Evolutionary conservation across 2,113 vertebrate species (phyloP).

Genomic region (Elgaria multicarinata): DNA sequence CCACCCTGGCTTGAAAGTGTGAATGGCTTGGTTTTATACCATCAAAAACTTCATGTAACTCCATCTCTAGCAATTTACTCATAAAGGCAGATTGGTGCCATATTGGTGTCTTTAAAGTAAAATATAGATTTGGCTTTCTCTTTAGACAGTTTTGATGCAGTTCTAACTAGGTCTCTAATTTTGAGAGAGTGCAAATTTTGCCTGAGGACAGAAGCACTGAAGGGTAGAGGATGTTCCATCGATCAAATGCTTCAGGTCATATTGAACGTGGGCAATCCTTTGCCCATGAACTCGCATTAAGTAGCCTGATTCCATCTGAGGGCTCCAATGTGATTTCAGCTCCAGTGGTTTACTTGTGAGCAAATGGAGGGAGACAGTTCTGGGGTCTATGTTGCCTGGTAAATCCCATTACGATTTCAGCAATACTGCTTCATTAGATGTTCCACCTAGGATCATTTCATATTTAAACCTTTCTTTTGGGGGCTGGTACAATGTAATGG

Average conservation of each 20-base stretch:
- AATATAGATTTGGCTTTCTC: background rate
- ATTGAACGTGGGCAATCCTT: conserved; percentile 64
- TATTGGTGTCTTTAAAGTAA: background rate
- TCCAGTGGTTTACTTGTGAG: conserved; percentile 17
- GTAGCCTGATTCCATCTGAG: conserved; percentile 48
- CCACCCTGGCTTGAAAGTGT: background rate
- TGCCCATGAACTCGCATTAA: conserved; percentile 58
- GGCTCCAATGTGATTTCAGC: conserved; percentile 55
- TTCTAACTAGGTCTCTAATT: conserved; percentile 51
- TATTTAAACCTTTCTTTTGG: conserved; percentile 8
- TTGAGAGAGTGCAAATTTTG: conserved; percentile 73
- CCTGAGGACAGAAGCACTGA: conserved; percentile 69
- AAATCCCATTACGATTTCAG: conserved; percentile 40
- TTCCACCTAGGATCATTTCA: conserved; percentile 25
- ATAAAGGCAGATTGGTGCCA: conserved; percentile 15
- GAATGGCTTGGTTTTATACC: background rate
- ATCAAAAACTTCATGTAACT: background rate
- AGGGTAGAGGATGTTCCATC: conserved; percentile 51
- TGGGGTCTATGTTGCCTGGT: background rate
- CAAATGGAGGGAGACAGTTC: conserved; percentile 35
- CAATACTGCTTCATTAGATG: background rate
- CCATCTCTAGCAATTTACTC: background rate
- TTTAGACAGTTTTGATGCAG: conserved; percentile 14
- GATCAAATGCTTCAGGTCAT: conserved; percentile 49
- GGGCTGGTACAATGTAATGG: conserved; percentile 33